A percentile compares a stretch with the other conserved stretches of the same genome.
Conservation (phyloP, 2,113 vertebrate genomes). For the Callaeas wilsoni region DNA sequence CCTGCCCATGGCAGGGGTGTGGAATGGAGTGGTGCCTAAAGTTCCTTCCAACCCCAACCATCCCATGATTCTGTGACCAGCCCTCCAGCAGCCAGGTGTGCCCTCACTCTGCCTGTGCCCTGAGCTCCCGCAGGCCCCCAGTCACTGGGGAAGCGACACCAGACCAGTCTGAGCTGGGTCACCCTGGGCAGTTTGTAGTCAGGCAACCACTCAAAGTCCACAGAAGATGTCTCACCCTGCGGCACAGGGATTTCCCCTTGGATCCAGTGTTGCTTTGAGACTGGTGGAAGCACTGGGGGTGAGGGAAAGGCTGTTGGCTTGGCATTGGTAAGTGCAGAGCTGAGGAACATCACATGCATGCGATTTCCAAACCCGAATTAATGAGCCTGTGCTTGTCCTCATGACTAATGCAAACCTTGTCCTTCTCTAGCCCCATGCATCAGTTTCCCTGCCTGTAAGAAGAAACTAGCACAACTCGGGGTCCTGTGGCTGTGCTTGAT, state of each 20-base stretch:
- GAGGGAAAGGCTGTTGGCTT: not conserved
- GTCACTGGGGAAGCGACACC: not conserved
- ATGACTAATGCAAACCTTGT: not conserved
- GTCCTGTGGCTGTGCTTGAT: not conserved
- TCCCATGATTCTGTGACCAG: not conserved
- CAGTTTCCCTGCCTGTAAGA: not conserved
- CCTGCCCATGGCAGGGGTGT: not conserved
- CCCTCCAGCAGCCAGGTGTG: not conserved
- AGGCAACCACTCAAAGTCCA: not conserved
- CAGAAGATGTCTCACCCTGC: rapidly evolving
- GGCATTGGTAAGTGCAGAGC: not conserved
- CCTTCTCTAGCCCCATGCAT: not conserved
- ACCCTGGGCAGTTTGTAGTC: not conserved
- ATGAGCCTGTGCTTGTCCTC: not conserved
- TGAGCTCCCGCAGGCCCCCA: not conserved
- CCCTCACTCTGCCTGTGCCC: not conserved
- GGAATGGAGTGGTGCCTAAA: not conserved
- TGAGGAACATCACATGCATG: not conserved
- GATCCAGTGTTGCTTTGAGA: not conserved
- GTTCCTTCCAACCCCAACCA: not conserved
- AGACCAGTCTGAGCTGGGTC: not conserved
- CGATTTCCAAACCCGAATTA: not conserved
- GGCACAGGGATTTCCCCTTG: not conserved
- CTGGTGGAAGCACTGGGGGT: not conserved
- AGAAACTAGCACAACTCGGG: not conserved